Conservation (phyloP, 2,113 vertebrate species). For the Hippocampus abdominalis region DNA sequence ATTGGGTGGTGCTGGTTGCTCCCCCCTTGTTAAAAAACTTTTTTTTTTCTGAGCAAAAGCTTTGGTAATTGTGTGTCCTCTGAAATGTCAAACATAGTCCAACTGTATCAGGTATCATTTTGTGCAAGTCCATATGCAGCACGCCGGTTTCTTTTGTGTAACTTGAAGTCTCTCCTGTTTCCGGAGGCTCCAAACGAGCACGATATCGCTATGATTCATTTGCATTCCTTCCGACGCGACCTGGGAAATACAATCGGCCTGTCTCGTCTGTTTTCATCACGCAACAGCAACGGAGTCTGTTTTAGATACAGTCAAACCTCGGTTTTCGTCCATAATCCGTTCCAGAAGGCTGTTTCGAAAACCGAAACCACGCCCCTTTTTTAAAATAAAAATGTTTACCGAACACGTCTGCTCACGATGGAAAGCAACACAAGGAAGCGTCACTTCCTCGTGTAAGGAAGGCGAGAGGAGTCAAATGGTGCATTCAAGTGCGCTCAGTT, state of each 20-base stretch:
- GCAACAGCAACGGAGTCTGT: background rate
- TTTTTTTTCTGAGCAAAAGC: conserved; percentile 7
- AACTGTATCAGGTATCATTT: conserved; percentile 51
- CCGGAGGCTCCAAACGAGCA: conserved; percentile 59
- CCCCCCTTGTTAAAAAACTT: conserved; percentile 13
- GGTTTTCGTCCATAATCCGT: too few relatives aligned
- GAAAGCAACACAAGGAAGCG: too few relatives aligned
- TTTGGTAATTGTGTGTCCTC: conserved; percentile 24
- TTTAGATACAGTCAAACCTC: too few relatives aligned
- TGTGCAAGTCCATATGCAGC: conserved; percentile 36
- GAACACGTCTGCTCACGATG: too few relatives aligned
- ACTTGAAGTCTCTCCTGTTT: conserved; percentile 42
- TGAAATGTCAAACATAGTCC: conserved; percentile 58
- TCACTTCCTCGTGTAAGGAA: too few relatives aligned
- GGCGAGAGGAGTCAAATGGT: too few relatives aligned
- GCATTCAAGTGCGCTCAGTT: too few relatives aligned
- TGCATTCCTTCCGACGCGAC: conserved; percentile 69
- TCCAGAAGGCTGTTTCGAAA: too few relatives aligned
- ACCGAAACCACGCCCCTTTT: too few relatives aligned
- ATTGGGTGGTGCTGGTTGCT: background rate
- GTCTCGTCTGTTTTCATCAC: conserved; percentile 73
- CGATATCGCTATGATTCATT: conserved; percentile 76
- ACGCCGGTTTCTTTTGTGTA: conserved; percentile 27
- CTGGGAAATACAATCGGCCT: conserved; percentile 68
- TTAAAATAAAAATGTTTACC: too few relatives aligned